Evolutionary conservation across 1,140 invertebrate species (phyloP), one percentile per base, ranked within the genome.

Genomic region (Laodelphax striatellus): DNA sequence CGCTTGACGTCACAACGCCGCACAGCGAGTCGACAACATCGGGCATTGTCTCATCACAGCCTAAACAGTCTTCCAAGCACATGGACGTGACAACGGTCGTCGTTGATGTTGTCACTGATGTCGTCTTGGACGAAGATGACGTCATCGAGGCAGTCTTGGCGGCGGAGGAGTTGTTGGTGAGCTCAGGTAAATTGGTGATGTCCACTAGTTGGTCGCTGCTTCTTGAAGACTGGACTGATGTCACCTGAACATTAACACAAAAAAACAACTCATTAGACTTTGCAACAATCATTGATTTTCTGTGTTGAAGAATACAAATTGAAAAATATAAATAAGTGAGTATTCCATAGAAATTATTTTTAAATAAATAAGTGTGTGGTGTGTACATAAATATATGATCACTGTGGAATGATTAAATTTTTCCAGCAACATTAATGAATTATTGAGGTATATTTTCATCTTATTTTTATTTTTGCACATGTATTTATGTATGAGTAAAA

Each of bases 141-240:
- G 57, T 70, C 73, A 28, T 53, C 70, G 34, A 70, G 63, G 72
- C 71, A 52, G 69, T 62, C 17, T 68, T 68, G 54, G 71, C 70
- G 56, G 73, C 68, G 50, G 70, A 44, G 14, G 2, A 8, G 16
- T 4, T 66, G 64, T 69, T 70, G 13, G 65, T 70, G 46, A 70
- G 68, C 42, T 65, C 62, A 28, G 74, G 71, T 42, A 77, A 63
- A 44, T 69, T 69, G 43, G 68, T 69, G 56, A 69, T 69, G 63
- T 69, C 68, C 21, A 63, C 62, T 9, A 69, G 63, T 46, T 69
- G 67, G 52, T 67, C 56, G 46, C 59, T 22, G 34, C 34, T 38
- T 13, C 34, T 38, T 9, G 9, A 5, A 53, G 60, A 24, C 62
- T 64, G 55, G 61, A 65, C 19, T 58, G 62, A 19, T 34, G 52